Percentiles rank a stretch among this genome's conserved stretches.
Conservation (phyloP, 1,140 invertebrate genomes). For the Lasioglossum baleicum region DNA sequence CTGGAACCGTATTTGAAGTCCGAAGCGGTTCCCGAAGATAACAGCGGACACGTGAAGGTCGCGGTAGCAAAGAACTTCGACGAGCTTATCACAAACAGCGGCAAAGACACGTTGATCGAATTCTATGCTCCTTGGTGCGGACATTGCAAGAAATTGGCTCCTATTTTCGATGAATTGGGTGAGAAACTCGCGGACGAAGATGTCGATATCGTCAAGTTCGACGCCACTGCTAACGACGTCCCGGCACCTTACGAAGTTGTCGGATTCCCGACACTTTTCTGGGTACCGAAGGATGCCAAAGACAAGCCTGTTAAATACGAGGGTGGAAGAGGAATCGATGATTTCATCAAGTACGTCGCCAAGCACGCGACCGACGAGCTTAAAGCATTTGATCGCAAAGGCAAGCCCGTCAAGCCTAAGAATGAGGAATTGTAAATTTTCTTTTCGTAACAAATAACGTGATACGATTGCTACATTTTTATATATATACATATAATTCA, state of each 20-base stretch:
- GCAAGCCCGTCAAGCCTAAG: constrained; percentile 85
- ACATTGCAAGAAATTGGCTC: constrained; percentile 97
- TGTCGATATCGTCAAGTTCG: constrained; percentile 97
- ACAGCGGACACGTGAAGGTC: constrained; percentile 92
- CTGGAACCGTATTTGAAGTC: constrained; percentile 97
- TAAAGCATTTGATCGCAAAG: constrained; percentile 92
- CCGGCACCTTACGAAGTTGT: constrained; percentile 94
- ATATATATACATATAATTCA: constrained; percentile 11
- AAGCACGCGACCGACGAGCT: constrained; percentile 94
- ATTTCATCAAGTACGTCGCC: constrained; percentile 98
- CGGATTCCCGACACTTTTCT: constrained; percentile 99
- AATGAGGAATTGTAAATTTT: constrained; percentile 86
- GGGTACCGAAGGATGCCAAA: constrained; percentile 93
- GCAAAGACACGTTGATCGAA: constrained; percentile 96
- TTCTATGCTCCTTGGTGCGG: constrained; percentile 99
- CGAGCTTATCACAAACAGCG: constrained; percentile 94
- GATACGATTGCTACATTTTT: constrained; percentile 37
- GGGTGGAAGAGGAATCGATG: constrained; percentile 95
- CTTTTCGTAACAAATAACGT: background rate
- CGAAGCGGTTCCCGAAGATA: constrained; percentile 93
- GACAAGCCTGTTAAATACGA: constrained; percentile 94
- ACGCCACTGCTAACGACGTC: constrained; percentile 99
- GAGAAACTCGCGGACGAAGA: constrained; percentile 94
- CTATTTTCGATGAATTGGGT: constrained; percentile 96
- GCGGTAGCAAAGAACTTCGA: constrained; percentile 99